Conservation (phyloP, 2,888 invertebrate genomes). For the Standfussiana lucernea region DNA sequence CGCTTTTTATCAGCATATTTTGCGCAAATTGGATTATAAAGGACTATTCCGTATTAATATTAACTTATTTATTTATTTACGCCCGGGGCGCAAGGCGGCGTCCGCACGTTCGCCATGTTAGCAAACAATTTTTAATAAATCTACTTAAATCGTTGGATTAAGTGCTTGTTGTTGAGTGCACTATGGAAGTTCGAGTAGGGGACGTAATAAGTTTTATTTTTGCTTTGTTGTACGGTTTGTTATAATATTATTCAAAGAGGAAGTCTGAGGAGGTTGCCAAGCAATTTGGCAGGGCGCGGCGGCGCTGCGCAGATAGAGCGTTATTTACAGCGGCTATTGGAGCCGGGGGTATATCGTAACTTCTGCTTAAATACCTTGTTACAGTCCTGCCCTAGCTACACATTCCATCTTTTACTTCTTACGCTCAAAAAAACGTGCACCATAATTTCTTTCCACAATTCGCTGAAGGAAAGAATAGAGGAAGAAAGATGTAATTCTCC, state of each 20-base stretch:
- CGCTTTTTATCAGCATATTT: constrained; percentile 65
- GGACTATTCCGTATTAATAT: constrained; percentile 62
- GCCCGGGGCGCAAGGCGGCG: constrained; percentile 45
- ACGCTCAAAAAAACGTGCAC: constrained; percentile 71
- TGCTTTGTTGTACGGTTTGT: constrained; percentile 84
- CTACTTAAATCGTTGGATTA: constrained; percentile 44
- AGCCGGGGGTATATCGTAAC: constrained; percentile 82
- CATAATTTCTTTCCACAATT: constrained; percentile 66
- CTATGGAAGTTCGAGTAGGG: constrained; percentile 63
- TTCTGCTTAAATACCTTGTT: constrained; percentile 87
- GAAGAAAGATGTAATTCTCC: constrained; percentile 38
- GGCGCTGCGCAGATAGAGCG: constrained; percentile 84
- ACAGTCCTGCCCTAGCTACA: constrained; percentile 74
- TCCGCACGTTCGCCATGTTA: constrained; percentile 34
- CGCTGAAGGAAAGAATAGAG: constrained; percentile 40
- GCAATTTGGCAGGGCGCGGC: constrained; percentile 87
- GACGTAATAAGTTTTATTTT: constrained; percentile 79
- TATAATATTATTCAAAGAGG: constrained; percentile 88
- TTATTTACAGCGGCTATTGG: constrained; percentile 87
- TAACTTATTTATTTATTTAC: constrained; percentile 65
- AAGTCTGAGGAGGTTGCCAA: constrained; percentile 88
- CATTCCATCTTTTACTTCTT: constrained; percentile 72
- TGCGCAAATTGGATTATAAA: constrained; percentile 65
- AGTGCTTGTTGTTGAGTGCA: constrained; percentile 42
- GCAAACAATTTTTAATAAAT: constrained; percentile 55